phyloP scores from a whole-genome alignment of 1,140 invertebrate genomes.

The Drosophila nigrodunni region DNA sequence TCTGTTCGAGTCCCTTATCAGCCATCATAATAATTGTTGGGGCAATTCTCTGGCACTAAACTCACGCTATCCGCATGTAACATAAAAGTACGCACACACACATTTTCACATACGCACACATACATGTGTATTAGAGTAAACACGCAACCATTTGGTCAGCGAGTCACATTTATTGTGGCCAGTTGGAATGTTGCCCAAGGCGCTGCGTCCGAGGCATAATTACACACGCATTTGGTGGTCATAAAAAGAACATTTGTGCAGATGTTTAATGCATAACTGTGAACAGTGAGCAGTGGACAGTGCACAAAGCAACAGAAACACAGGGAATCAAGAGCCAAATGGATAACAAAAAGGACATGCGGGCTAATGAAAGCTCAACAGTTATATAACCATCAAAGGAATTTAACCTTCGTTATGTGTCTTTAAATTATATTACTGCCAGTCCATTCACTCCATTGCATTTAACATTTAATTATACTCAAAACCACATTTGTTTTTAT shows the following conservation, averaged over 20 bases:
- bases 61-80: slow-evolving; percentile 31
- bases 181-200: slow-evolving; percentile 49
- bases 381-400: slow-evolving; percentile 22
- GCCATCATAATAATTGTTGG: slow-evolving; percentile 76
- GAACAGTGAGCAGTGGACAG: not conserved
- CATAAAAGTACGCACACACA: slow-evolving; percentile 15
- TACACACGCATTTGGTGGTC: slow-evolving; percentile 55
- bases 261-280: slow-evolving; percentile 32
- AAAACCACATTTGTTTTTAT: not conserved
- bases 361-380: slow-evolving; percentile 38
- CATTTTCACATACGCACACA: not conserved
- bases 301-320: not conserved
- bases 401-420: slow-evolving; percentile 5
- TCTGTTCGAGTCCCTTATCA: slow-evolving; percentile 55
- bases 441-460: not conserved
- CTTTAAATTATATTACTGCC: slow-evolving; percentile 19
- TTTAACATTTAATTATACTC: slow-evolving; percentile 9
- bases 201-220: slow-evolving; percentile 42
- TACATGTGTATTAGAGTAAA: slow-evolving; percentile 2
- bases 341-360: slow-evolving; percentile 1
- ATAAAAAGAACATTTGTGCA: slow-evolving; percentile 54
- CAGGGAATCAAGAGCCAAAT: not conserved
- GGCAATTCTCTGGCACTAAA: slow-evolving; percentile 68
- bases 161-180: slow-evolving; percentile 33
- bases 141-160: slow-evolving; percentile 49